These are phyloP conservation scores for Ferrisia virgata DNA, from an alignment of 2,888 invertebrate genomes.

Conservation along the genomic window DNA sequence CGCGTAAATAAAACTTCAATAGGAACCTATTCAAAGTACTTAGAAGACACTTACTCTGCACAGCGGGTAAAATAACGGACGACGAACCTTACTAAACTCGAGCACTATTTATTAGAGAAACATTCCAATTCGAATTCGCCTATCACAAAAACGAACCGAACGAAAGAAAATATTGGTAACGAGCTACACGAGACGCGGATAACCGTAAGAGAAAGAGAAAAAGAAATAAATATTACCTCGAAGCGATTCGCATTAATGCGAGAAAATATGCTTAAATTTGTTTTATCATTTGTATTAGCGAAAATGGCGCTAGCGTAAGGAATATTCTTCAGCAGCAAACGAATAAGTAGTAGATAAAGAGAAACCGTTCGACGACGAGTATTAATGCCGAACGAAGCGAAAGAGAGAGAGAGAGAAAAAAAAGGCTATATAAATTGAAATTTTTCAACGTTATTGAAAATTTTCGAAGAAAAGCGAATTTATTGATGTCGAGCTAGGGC, in stretches of 20 bases:
- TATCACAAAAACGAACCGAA: neutral
- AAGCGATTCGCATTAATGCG: conserved; percentile 7
- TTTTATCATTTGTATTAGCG: neutral
- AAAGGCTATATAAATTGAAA: neutral
- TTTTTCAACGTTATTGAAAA: neutral
- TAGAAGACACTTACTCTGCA: too few species aligned
- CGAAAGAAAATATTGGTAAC: neutral
- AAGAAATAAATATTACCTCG: neutral
- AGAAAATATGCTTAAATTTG: neutral
- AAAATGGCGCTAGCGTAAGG: neutral
- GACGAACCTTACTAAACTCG: too few species aligned
- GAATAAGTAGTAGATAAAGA: neutral
- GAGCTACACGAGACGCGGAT: neutral
- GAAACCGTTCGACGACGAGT: neutral
- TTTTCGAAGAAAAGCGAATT: neutral
- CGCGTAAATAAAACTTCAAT: too few species aligned
- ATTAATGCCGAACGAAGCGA: neutral
- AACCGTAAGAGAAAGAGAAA: neutral
- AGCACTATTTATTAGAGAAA: too few species aligned
- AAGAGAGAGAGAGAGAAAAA: neutral
- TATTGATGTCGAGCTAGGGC: neutral
- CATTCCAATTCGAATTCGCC: too few species aligned
- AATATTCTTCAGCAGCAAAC: neutral
- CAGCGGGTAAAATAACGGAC: too few species aligned
- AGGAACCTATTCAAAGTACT: too few species aligned